Conservation (phyloP, 2,888 invertebrate species). For the Syrista parreyssii region DNA sequence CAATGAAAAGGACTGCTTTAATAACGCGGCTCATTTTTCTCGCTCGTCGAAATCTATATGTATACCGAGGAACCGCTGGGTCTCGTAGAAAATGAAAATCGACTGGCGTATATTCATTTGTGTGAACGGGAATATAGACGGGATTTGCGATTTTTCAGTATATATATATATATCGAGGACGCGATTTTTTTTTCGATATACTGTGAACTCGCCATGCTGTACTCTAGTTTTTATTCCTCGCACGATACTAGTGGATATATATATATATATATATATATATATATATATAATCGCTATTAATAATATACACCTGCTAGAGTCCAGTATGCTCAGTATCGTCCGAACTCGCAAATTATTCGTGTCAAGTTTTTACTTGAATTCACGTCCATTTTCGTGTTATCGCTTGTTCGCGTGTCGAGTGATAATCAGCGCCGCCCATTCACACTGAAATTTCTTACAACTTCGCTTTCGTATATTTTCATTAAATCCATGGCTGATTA, state of each 20-base stretch:
- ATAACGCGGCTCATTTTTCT: not conserved
- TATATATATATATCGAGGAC: not conserved
- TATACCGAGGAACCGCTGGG: not conserved
- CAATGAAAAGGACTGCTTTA: not conserved
- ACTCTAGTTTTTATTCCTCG: not conserved
- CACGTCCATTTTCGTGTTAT: not conserved
- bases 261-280: too few species aligned
- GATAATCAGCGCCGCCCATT: not conserved
- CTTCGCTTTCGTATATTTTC: not conserved
- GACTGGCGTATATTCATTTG: not conserved
- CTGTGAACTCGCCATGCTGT: not conserved
- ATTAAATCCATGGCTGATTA: not conserved
- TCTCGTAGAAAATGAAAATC: not conserved
- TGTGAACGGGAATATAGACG: not conserved
- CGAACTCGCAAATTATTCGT: not conserved
- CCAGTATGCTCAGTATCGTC: not conserved
- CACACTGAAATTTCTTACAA: not conserved
- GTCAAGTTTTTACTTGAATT: not conserved
- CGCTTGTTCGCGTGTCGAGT: not conserved
- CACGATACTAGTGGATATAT: too few species aligned
- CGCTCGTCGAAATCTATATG: not conserved
- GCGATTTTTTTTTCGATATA: not conserved
- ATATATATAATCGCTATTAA: not conserved
- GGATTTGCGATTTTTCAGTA: not conserved
- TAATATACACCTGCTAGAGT: not conserved